Evolutionary conservation across 1,140 invertebrate genomes (phyloP).

Genomic region (Hydropsyche tenuis): DNA sequence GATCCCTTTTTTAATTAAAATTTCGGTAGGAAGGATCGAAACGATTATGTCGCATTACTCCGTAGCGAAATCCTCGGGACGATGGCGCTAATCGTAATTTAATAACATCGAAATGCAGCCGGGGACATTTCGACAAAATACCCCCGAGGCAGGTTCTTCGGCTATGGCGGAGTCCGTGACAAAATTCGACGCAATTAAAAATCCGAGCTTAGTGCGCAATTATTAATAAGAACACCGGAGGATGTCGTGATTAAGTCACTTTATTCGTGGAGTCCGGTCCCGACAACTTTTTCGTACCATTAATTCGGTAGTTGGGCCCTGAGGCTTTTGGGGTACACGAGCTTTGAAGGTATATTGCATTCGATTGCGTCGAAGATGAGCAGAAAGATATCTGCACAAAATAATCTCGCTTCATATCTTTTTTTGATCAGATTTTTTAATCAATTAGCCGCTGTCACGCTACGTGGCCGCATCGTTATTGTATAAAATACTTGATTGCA

Average conservation of each 20-base stretch:
- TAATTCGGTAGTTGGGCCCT: conserved; percentile 2
- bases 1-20: too few relatives aligned
- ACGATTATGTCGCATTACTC: too few relatives aligned
- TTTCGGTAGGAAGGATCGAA: too few relatives aligned
- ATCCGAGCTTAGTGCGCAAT: conserved; percentile 23
- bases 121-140: neutral
- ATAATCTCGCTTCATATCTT: too few relatives aligned
- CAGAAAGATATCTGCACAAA: too few relatives aligned
- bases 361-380: too few relatives aligned
- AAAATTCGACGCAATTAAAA: conserved; percentile 22
- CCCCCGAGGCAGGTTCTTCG: neutral
- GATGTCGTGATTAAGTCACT: conserved; percentile 13
- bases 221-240: conserved; percentile 25
- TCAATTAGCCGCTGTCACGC: too few relatives aligned
- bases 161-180: conserved; percentile 5
- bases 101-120: neutral
- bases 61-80: too few relatives aligned
- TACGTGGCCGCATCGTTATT: too few relatives aligned
- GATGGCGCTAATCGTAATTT: conserved; percentile 3
- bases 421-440: too few relatives aligned
- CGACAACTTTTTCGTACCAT: conserved; percentile 24
- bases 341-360: neutral
- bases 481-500: too few relatives aligned
- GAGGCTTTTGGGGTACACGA: neutral
- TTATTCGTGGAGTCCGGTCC: conserved; percentile 1